phyloP scores from a whole-genome alignment of 2,888 invertebrate genomes.

The Gnatocerus cornutus region DNA sequence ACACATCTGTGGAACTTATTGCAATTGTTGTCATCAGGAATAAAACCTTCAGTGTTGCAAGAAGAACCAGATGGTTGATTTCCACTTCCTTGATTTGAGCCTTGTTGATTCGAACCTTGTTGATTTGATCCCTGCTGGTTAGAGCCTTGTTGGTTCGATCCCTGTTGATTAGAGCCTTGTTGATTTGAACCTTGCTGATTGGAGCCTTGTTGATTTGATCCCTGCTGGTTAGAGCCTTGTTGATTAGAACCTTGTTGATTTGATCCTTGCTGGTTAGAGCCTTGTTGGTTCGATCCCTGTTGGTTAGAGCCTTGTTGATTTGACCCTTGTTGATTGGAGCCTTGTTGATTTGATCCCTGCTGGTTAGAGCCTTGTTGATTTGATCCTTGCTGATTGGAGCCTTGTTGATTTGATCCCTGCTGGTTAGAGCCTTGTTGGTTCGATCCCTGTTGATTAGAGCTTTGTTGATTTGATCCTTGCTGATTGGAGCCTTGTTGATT shows the following conservation, averaged over 20 bases:
- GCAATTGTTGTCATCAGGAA: slow-evolving; percentile 79
- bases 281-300: slow-evolving; percentile 37
- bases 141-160: slow-evolving; percentile 46
- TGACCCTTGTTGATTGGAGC: slow-evolving; percentile 26
- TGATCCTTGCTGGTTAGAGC: slow-evolving; percentile 38
- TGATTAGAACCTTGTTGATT: slow-evolving; percentile 44
- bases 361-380: slow-evolving; percentile 40
- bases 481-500: slow-evolving; percentile 34
- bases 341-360: slow-evolving; percentile 38
- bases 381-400: slow-evolving; percentile 28
- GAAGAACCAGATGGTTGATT: slow-evolving; percentile 8
- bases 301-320: slow-evolving; percentile 20
- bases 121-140: slow-evolving; percentile 41
- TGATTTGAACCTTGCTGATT: slow-evolving; percentile 41
- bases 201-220: slow-evolving; percentile 45
- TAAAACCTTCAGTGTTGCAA: slow-evolving; percentile 77
- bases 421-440: slow-evolving; percentile 44
- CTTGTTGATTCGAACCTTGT: slow-evolving; percentile 45
- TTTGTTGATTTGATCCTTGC: slow-evolving; percentile 50
- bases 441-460: slow-evolving; percentile 52
- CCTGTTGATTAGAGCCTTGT: slow-evolving; percentile 48
- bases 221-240: slow-evolving; percentile 50
- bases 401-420: slow-evolving; percentile 32
- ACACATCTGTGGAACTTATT: slow-evolving; percentile 86
- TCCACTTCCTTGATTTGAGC: slow-evolving; percentile 49